Conservation (phyloP, 2,113 vertebrate species). For the Fulmarus glacialis region DNA sequence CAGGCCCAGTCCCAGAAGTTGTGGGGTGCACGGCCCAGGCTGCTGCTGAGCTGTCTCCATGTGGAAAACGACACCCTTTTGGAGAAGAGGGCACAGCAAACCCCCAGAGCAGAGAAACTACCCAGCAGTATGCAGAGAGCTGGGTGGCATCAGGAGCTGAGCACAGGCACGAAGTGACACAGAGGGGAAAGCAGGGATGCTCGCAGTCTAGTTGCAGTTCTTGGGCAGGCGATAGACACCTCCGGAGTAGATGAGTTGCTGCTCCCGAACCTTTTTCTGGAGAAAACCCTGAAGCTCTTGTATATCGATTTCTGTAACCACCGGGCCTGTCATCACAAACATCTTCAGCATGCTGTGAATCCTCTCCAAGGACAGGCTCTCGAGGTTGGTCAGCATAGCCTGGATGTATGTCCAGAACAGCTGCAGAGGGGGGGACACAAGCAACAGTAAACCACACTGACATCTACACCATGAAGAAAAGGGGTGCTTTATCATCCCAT, state of each 20-base stretch:
- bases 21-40: not conserved
- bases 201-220: slow-evolving; percentile 57
- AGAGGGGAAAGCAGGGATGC: not conserved
- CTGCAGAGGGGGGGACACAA: slow-evolving; percentile 56
- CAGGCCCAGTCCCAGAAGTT: not conserved
- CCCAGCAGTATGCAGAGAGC: not conserved
- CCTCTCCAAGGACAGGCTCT: slow-evolving; percentile 94
- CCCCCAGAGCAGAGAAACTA: not conserved
- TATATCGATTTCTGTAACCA: slow-evolving; percentile 91
- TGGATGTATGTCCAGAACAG: slow-evolving; percentile 99
- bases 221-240: slow-evolving; percentile 97
- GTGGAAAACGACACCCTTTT: fast-evolving
- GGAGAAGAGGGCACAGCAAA: not conserved
- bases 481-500: not conserved
- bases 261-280: slow-evolving; percentile 93
- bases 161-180: not conserved
- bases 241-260: slow-evolving; percentile 86
- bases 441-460: not conserved
- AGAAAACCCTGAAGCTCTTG: slow-evolving; percentile 94
- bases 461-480: not conserved
- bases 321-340: slow-evolving; percentile 92
- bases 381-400: slow-evolving; percentile 98
- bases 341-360: slow-evolving; percentile 98
- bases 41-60: not conserved
- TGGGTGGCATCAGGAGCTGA: not conserved